Evolutionary conservation across 2,888 invertebrate genomes (phyloP).

Genomic region (Nomada ruficornis): DNA sequence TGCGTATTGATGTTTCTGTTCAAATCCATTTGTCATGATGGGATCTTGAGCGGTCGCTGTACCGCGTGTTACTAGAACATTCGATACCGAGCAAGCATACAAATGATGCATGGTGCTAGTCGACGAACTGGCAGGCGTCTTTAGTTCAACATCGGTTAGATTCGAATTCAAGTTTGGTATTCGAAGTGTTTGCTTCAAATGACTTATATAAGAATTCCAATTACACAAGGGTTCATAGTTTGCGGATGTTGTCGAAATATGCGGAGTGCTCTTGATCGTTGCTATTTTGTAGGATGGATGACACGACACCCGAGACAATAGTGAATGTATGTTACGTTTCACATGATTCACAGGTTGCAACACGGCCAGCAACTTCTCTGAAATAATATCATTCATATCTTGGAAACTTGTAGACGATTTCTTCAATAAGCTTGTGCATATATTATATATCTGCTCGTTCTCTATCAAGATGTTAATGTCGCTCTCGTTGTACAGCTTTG

Average conservation of each 20-base stretch:
- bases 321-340: constrained; percentile 72
- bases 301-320: constrained; percentile 82
- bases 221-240: constrained; percentile 81
- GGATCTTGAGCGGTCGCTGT: constrained; percentile 69
- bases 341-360: constrained; percentile 83
- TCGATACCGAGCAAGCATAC: constrained; percentile 78
- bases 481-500: constrained; percentile 83
- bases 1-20: constrained; percentile 80
- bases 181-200: constrained; percentile 79
- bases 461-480: constrained; percentile 84
- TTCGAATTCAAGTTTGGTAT: constrained; percentile 63
- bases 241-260: constrained; percentile 74
- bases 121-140: constrained; percentile 57
- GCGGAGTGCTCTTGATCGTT: constrained; percentile 83
- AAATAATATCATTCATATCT: constrained; percentile 85
- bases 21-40: constrained; percentile 75
- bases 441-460: constrained; percentile 84
- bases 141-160: constrained; percentile 72
- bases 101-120: constrained; percentile 27
- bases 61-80: constrained; percentile 84
- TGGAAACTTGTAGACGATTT: constrained; percentile 79
- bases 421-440: constrained; percentile 80
- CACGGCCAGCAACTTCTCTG: constrained; percentile 84
- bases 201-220: constrained; percentile 81
- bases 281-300: constrained; percentile 85